Base-by-base conservation (phyloP, 2,888 invertebrate species). In the Pammene aurita region DNA sequence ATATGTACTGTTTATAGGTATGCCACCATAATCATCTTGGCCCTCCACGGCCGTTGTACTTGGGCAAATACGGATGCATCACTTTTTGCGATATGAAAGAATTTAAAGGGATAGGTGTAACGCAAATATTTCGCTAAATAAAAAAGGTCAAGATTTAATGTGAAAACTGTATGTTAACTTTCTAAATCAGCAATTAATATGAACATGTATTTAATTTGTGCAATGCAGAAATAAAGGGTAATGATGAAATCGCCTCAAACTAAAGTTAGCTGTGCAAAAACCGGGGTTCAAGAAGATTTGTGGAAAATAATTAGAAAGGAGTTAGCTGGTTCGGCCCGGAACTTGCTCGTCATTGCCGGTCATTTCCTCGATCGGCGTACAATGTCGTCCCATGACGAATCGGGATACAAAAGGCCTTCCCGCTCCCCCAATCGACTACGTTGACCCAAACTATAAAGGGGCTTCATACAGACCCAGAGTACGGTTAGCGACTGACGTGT, bases 291-390 rank as follows among this genome's bases (percentile, higher is more conserved):
- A 77, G 76, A 75, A 82, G 82, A 84, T 84, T 84, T 78, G 83
- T 78, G 73, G 84, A 83, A 86, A 86, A 84, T 86, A 86, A 86
- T 86, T 81, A 84, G 78, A 78, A 83, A 77, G 80, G 50, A 58
- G 55, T 62, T 54, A 83, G 83, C 78, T 80, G 82, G 77, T 76
- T 81, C 78, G 77, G 78, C 77, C 79, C 84, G 85, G 87, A 86
- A 87, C 81, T 88, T 86, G 86, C 88, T 82, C 75, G 81, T 86
- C 82, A 88, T 87, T 88, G 85, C 86, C 78, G 82, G 82, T 78
- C 79, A 76, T 80, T 84, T 85, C 79, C 84, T 80, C 82, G 85
- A 79, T 73, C 76, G 76, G 74, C 78, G 77, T 78, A 80, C 74
- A 67, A 72, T 76, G 77, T 79, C 77, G 68, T 78, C 83, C 83